Evolutionary conservation across 53 echinoderm and acorn worm species (phyloP), one percentile per base, ranked within the genome.

Genomic region (Astropecten irregularis): DNA sequence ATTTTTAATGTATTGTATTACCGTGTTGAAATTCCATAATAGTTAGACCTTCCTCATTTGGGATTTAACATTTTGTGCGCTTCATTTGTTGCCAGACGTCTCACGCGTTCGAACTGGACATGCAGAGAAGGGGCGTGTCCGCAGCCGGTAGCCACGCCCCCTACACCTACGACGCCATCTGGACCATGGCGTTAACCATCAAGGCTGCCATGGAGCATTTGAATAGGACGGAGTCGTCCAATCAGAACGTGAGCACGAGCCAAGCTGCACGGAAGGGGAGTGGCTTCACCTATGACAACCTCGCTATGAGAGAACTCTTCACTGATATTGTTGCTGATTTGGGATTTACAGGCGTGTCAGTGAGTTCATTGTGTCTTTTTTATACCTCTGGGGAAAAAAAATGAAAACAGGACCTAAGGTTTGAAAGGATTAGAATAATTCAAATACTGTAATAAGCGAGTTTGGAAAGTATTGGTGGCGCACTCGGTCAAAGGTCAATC

Each of bases 81-180:
- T n/a, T n/a, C n/a, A n/a, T n/a, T n/a, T n/a, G n/a, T n/a, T n/a
- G n/a, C n/a, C 71, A 97, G 97, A 97, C 94, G 35, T 88, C 94
- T 0, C 64, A 82, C 14, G 90, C 92, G 13, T 97, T 97, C 47
- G 77, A 88, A 21, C n/a, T 71, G 32, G 77, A 88, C 22, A 68
- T 97, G 59, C 39, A 66, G 15, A 35, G 66, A 15, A 64, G 90
- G 22, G 92, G 92, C 29, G 83, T 93, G 53, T 62, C 81, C 19
- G 71, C 89, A 27, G 68, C 77, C 15, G 91, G 90, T 39, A 88
- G 90, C 3, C 84, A 97, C 68, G 97, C 94, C 40, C 85, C 97
- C 9, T 88, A 94, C 61, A 92, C 97, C 14, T 97, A 94, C 86
- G 97, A 97, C 49, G 97, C 97, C 4, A 86, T 94, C 26, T 97